These are phyloP conservation scores for Lithophane ornitopus DNA, from an alignment of 2,888 invertebrate genomes.

Conservation along the genomic window DNA sequence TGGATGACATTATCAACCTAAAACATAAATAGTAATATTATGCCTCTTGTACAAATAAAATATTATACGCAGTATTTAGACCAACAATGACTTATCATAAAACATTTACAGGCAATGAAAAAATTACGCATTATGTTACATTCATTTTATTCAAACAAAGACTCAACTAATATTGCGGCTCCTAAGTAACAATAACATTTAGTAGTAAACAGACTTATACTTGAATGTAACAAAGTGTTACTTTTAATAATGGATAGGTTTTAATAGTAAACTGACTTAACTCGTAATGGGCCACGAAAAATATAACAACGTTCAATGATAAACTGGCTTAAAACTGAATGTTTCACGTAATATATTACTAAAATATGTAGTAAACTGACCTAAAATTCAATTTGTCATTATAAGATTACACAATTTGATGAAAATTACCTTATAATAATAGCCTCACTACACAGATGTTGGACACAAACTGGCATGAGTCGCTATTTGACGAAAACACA, in stretches of 20 bases:
- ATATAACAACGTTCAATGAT: constrained; percentile 1
- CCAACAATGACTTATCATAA: background rate
- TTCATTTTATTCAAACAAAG: background rate
- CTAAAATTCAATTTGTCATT: background rate
- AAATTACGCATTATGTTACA: too few relatives aligned
- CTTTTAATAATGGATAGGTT: background rate
- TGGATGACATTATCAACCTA: background rate
- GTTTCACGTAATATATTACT: background rate
- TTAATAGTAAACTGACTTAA: constrained; percentile 4
- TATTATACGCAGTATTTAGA: background rate
- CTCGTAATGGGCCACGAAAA: constrained; percentile 8
- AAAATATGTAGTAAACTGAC: constrained; percentile 3
- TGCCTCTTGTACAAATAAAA: background rate
- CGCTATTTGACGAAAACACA: too few relatives aligned
- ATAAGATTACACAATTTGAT: too few relatives aligned
- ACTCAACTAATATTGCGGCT: background rate
- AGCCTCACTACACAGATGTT: too few relatives aligned
- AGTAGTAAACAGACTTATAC: background rate
- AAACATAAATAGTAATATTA: constrained; percentile 6
- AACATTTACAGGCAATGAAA: too few relatives aligned
- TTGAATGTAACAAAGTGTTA: constrained; percentile 4
- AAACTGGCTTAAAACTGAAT: constrained; percentile 9
- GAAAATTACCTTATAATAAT: too few relatives aligned
- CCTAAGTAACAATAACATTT: too few relatives aligned
- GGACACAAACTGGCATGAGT: too few relatives aligned